Conservation (phyloP, 2,888 invertebrate species). For the Cheilosia soror region DNA sequence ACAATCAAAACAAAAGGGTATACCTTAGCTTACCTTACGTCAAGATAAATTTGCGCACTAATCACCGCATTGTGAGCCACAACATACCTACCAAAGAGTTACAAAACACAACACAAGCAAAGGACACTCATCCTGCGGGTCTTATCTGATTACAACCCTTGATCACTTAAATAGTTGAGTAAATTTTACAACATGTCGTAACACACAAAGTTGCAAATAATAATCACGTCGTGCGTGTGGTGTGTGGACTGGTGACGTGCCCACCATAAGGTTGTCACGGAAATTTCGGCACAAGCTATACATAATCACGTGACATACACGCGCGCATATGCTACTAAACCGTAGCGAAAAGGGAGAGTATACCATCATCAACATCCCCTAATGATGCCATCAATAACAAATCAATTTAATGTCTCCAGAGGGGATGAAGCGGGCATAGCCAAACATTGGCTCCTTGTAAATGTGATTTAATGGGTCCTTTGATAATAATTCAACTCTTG, state of each 20-base stretch:
- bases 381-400: conserved; percentile 26
- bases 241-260: background rate
- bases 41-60: conserved; percentile 34
- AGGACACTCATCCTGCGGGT: conserved; percentile 45
- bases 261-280: conserved; percentile 1
- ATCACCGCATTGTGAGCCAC: conserved; percentile 30
- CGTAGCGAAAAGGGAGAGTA: background rate
- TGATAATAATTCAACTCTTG: background rate
- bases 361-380: conserved; percentile 29
- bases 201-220: conserved; percentile 53
- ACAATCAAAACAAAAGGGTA: background rate
- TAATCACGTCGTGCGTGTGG: conserved; percentile 5
- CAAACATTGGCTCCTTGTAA: background rate
- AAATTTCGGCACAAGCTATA: background rate
- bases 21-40: background rate
- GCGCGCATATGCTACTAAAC: background rate
- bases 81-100: background rate
- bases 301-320: conserved; percentile 10
- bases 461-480: background rate
- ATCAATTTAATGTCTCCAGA: conserved; percentile 9
- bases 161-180: conserved; percentile 52
- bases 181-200: conserved; percentile 41
- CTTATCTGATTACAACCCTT: conserved; percentile 57
- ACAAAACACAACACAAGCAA: background rate
- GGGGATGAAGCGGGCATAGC: background rate